phyloP scores from a whole-genome alignment of 2,888 invertebrate genomes.

The Drosophila demipolita region DNA sequence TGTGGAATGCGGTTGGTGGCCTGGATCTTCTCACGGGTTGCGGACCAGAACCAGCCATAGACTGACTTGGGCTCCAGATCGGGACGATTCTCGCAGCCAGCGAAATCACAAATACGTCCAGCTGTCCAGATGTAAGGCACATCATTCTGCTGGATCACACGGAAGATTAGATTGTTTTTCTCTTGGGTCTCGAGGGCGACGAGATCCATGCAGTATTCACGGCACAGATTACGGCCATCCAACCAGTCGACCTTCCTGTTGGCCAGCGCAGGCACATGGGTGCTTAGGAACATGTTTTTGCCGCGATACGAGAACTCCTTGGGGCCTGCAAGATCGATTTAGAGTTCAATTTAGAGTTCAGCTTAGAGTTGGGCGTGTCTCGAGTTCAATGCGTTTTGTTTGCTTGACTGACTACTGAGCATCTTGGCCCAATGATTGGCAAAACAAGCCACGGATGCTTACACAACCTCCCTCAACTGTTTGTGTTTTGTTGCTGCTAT shows the following conservation, averaged over 20 bases:
- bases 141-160: slow-evolving; percentile 94
- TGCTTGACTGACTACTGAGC: slow-evolving; percentile 19
- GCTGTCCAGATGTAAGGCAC: slow-evolving; percentile 97
- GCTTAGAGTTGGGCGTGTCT: slow-evolving; percentile 21
- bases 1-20: slow-evolving; percentile 90
- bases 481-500: slow-evolving; percentile 6
- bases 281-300: slow-evolving; percentile 95
- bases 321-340: slow-evolving; percentile 88
- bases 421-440: slow-evolving; percentile 48
- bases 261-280: slow-evolving; percentile 91
- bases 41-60: slow-evolving; percentile 97
- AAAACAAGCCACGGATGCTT: slow-evolving; percentile 68
- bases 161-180: slow-evolving; percentile 95
- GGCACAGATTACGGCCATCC: slow-evolving; percentile 95
- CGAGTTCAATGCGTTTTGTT: slow-evolving; percentile 23
- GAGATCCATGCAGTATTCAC: slow-evolving; percentile 97
- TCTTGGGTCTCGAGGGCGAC: slow-evolving; percentile 95
- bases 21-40: slow-evolving; percentile 93
- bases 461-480: slow-evolving; percentile 71
- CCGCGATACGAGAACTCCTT: slow-evolving; percentile 95
- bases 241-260: slow-evolving; percentile 95
- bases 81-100: slow-evolving; percentile 94
- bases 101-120: slow-evolving; percentile 96
- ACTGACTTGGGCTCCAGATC: slow-evolving; percentile 94
- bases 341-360: slow-evolving; percentile 19